Evolutionary conservation across 2,797 vertebrate genomes (phyloP).

Genomic region (Lacerta bilineata): DNA sequence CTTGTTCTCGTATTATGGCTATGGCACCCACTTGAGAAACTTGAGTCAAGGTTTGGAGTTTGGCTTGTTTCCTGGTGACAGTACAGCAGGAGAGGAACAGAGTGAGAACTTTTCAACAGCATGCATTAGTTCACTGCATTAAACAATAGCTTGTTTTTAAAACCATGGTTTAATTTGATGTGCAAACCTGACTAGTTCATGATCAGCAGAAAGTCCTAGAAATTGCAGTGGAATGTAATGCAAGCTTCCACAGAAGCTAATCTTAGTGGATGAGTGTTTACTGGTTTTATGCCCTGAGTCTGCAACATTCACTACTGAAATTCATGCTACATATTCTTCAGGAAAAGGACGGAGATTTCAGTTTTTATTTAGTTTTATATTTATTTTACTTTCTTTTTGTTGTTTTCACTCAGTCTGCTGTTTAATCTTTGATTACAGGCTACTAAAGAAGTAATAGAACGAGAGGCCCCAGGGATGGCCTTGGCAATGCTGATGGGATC

Average conservation of each 20-base stretch:
- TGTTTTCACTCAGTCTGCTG: constrained; percentile 76
- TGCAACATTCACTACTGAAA: background rate
- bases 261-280: constrained; percentile 1
- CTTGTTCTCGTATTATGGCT: too few relatives aligned
- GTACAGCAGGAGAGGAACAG: too few relatives aligned
- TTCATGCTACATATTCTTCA: background rate
- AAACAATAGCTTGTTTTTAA: background rate
- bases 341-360: constrained; percentile 24
- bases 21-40: too few relatives aligned
- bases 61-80: too few relatives aligned
- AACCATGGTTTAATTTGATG: background rate
- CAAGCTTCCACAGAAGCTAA: background rate
- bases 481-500: constrained; percentile 99
- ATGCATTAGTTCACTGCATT: too few relatives aligned
- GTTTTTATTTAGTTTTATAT: constrained; percentile 64
- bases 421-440: constrained; percentile 89
- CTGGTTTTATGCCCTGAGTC: constrained; percentile 11
- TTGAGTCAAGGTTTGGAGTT: too few relatives aligned
- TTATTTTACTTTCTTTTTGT: constrained; percentile 59
- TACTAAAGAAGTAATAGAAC: constrained; percentile 99
- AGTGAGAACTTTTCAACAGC: too few relatives aligned
- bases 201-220: background rate
- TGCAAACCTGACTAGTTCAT: background rate
- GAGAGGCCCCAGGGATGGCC: constrained; percentile 98
- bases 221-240: background rate